Evolutionary conservation across 1,140 invertebrate genomes (phyloP).

Genomic region (Cherax quadricarinatus): DNA sequence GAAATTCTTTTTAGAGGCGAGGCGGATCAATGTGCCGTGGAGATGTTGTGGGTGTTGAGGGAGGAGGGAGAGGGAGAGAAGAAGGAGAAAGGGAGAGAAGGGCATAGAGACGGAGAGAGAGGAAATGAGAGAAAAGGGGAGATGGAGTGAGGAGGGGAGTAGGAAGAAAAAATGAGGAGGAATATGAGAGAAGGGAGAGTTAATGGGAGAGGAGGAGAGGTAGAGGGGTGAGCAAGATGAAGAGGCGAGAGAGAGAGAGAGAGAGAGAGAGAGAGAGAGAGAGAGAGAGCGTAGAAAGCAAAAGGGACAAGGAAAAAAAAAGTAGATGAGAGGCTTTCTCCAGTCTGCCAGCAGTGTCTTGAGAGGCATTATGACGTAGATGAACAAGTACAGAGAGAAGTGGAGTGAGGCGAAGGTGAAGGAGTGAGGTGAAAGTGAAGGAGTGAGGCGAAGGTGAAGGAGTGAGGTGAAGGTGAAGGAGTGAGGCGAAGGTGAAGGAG

Average conservation of each 20-base stretch:
- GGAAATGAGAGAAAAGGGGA: background rate
- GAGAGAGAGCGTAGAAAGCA: no score
- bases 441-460: no score
- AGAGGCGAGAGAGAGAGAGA: no score
- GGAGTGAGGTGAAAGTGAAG: no score
- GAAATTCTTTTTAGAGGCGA: conserved; percentile 20
- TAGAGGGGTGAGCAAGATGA: background rate
- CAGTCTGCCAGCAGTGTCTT: no score
- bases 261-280: no score
- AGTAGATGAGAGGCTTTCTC: no score
- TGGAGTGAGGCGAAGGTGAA: no score
- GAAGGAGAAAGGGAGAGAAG: background rate
- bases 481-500: background rate
- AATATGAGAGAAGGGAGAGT: no score
- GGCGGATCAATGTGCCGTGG: conserved; percentile 5
- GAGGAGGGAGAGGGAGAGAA: background rate
- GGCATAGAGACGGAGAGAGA: background rate
- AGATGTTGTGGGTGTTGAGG: background rate
- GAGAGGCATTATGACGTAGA: background rate
- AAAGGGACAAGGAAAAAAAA: no score
- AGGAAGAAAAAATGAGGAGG: background rate
- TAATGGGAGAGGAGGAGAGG: background rate
- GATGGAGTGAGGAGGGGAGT: background rate
- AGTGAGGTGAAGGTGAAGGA: no score
- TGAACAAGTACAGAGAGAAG: background rate